Conservation (phyloP, 2,113 vertebrate species). For the Mesoclemmys tuberculata region DNA sequence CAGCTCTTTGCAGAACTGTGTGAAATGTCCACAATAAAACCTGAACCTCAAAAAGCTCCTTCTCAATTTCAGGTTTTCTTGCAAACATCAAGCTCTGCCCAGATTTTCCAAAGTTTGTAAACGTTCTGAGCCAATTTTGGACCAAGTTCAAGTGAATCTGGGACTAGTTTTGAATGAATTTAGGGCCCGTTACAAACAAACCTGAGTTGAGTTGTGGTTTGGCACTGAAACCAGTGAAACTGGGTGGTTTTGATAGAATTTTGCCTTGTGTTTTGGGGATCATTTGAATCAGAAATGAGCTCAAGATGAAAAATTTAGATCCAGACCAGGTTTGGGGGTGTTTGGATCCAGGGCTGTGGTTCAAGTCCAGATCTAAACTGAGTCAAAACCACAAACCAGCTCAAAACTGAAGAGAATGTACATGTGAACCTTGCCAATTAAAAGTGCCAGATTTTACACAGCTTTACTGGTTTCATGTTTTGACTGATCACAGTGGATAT, state of each 20-base stretch:
- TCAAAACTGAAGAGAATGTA: background rate
- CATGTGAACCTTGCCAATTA: background rate
- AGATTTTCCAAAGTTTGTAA: constrained; percentile 45
- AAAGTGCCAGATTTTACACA: background rate
- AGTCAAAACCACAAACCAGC: constrained; percentile 41
- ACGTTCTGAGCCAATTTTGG: constrained; percentile 12
- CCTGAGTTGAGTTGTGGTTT: constrained; percentile 51
- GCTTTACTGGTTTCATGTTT: background rate
- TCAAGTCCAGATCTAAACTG: constrained; percentile 20
- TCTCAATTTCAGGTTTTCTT: background rate
- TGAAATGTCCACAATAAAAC: background rate
- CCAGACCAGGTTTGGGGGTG: background rate
- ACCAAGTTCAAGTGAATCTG: background rate
- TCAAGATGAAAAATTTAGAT: constrained; percentile 31
- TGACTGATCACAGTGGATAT: background rate
- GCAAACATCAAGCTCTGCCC: background rate
- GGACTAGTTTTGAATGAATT: constrained; percentile 15
- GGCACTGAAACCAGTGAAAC: background rate
- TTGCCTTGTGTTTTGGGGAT: constrained; percentile 1
- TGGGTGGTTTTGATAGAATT: constrained; percentile 39
- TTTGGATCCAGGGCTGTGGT: constrained; percentile 25
- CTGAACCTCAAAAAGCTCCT: background rate
- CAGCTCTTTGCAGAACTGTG: constrained; percentile 1
- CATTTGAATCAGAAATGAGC: constrained; percentile 45
- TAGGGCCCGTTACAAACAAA: constrained; percentile 49